Base-by-base conservation (phyloP, 2,888 invertebrate genomes). In the Linyphia triangularis region DNA sequence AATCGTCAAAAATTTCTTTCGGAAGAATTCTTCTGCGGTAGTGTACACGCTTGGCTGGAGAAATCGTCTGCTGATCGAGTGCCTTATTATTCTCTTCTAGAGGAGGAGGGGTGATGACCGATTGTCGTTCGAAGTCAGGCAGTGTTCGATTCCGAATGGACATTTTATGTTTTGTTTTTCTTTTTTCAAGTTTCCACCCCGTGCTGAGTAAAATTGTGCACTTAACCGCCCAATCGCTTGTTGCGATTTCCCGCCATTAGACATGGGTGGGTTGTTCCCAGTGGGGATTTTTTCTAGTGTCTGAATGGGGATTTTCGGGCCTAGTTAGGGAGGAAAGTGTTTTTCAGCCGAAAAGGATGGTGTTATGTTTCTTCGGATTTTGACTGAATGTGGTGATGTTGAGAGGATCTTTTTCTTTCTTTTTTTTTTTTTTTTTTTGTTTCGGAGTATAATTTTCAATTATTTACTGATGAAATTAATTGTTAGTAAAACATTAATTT, bases 181-280 rank as follows among this genome's bases (percentile, higher is more conserved):
- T 19, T 70, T 79, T 83, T 57, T 67, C 73, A 57, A 24, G 61
- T 16, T 51, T 81, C 37, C 81, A 57, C 33, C 61, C 69, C 33
- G 86, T 30, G 63, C 24, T 72, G 85, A 26, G 73, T 81, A 16
- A 61, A 73, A 77, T 61, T 82, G 88, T 61, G 82, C 88, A 82
- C 81, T 81, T 73, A 86, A 67, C 73, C 86, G 81, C 75, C 63
- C 81, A 73, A 86, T 86, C 73, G 81, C 81, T 67, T n/a, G 63
- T 59, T 51, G 82, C 78, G 57, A 77, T 83, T 88, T 88, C 88
- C 82, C 88, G 82, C 88, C 88, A 88, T 88, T 88, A 88, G 82
- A 10, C 33, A 69, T 51, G 86, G 75, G 57, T 86, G 67, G 81
- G 33, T 81, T 75, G 85, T 10, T 40, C 16, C 19, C 19, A 2